These are phyloP conservation scores for Tragelaphus scriptus DNA, from an alignment of 2,113 vertebrate species.

Conservation along the genomic window DNA sequence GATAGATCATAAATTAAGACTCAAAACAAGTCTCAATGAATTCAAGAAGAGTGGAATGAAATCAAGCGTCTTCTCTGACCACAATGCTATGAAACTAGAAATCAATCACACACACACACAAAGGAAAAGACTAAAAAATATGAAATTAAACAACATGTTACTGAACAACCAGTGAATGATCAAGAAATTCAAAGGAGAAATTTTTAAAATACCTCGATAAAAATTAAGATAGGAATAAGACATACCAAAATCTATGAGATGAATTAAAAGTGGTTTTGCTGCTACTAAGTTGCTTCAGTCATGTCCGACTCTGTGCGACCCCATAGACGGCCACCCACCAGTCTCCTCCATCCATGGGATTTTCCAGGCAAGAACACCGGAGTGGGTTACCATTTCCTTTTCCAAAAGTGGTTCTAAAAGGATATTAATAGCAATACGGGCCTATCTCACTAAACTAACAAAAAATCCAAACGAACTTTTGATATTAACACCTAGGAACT, in stretches of 20 bases:
- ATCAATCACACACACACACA: not conserved
- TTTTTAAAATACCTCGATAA: not conserved
- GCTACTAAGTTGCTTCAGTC: too few species aligned
- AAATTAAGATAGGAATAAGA: not conserved
- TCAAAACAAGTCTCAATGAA: not conserved
- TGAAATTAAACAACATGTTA: not conserved
- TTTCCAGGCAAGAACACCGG: too few species aligned
- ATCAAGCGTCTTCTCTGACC: not conserved
- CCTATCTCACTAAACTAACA: too few species aligned
- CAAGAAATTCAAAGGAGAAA: not conserved
- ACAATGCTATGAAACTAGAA: not conserved
- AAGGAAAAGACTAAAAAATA: not conserved
- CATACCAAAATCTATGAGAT: not conserved
- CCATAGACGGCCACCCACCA: too few species aligned
- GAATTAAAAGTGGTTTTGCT: not conserved
- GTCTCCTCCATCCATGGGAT: too few species aligned
- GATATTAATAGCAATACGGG: too few species aligned
- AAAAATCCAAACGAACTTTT: too few species aligned
- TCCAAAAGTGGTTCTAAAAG: not conserved
- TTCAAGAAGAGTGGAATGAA: not conserved
- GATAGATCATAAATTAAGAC: not conserved
- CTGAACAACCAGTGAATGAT: not conserved
- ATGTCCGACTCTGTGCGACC: too few species aligned
- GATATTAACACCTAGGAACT: too few species aligned
- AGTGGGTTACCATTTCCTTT: too few species aligned